Evolutionary conservation across 2,113 vertebrate species (phyloP).

Genomic region (Lynx canadensis): DNA sequence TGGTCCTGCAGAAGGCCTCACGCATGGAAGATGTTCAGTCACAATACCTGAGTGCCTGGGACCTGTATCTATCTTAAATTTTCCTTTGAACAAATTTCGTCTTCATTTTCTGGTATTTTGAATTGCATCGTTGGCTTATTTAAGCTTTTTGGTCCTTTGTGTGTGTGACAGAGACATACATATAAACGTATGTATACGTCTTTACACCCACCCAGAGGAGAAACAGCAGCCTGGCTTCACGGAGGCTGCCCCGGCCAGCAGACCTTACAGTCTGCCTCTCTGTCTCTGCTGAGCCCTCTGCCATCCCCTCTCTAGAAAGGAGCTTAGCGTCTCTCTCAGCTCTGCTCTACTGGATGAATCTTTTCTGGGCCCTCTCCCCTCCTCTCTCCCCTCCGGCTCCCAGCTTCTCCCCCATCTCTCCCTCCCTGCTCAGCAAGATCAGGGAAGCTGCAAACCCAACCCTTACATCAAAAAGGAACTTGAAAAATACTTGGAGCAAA

Average conservation of each 20-base stretch:
- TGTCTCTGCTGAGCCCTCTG: not conserved
- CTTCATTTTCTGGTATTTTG: slow-evolving; percentile 22
- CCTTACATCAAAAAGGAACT: slow-evolving; percentile 88
- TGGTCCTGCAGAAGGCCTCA: not conserved
- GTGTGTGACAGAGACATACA: not conserved
- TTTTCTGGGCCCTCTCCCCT: not conserved
- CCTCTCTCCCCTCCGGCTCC: slow-evolving; percentile 14
- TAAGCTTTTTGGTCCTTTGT: not conserved
- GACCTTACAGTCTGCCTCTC: not conserved
- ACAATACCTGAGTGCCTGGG: not conserved
- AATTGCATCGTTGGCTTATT: not conserved
- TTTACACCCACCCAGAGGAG: not conserved
- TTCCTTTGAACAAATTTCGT: not conserved
- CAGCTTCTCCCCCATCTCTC: slow-evolving; percentile 71
- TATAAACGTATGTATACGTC: not conserved
- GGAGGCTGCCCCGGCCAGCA: not conserved
- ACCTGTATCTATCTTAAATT: not conserved
- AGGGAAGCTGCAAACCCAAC: slow-evolving; percentile 85
- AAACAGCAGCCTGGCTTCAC: not conserved
- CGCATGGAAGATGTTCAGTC: not conserved
- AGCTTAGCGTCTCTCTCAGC: not conserved
- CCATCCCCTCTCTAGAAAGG: not conserved
- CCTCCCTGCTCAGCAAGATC: slow-evolving; percentile 81
- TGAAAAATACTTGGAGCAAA: slow-evolving; percentile 89
- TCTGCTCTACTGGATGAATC: not conserved